Conservation (phyloP, 2,113 vertebrate species). For the Anser cygnoides region DNA sequence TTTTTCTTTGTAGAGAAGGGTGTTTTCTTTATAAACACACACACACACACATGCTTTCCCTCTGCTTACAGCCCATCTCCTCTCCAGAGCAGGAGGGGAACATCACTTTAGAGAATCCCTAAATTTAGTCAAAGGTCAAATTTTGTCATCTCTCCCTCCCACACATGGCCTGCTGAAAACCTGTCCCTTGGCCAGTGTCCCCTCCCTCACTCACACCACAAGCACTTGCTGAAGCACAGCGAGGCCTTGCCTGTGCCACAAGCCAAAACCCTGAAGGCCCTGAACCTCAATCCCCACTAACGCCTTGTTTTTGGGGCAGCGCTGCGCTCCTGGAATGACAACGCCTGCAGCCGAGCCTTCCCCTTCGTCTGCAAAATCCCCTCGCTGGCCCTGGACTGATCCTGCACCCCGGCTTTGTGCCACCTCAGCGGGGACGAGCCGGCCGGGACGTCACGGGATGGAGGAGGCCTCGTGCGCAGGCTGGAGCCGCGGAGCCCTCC, state of each 20-base stretch:
- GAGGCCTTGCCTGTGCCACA: neutral
- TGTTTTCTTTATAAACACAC: neutral
- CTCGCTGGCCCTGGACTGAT: conserved; percentile 71
- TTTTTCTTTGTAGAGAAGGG: neutral
- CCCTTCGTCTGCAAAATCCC: conserved; percentile 87
- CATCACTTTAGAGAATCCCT: neutral
- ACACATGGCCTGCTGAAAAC: rapidly evolving
- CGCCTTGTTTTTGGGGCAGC: conserved; percentile 44
- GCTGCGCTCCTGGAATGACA: conserved; percentile 85
- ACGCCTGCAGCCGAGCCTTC: conserved; percentile 79
- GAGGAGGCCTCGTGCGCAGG: neutral
- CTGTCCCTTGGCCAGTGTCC: neutral
- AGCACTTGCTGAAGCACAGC: neutral
- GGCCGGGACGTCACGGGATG: rapidly evolving
- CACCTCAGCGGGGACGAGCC: neutral
- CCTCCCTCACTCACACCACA: neutral
- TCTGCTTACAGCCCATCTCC: neutral
- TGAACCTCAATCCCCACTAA: neutral
- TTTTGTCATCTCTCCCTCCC: neutral
- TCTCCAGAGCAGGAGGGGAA: neutral
- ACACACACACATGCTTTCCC: neutral
- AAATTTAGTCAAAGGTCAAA: neutral
- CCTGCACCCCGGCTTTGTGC: neutral
- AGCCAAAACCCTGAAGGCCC: neutral
- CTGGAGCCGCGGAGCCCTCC: neutral